Base-by-base conservation (phyloP, 2,113 vertebrate species). In the Benitochromis conjunctus region DNA sequence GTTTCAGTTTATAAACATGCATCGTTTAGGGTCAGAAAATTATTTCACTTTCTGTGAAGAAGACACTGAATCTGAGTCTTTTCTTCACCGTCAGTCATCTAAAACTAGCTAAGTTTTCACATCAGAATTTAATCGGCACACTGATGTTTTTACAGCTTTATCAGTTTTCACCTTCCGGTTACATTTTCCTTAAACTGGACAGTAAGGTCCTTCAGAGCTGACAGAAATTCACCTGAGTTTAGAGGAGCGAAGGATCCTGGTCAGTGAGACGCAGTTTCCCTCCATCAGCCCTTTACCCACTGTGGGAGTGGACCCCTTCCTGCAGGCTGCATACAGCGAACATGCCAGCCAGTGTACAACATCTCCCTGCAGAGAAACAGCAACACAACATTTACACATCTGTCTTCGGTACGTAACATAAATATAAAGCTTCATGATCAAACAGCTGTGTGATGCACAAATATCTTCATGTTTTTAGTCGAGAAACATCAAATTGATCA, bases 261-360 rank as follows among this genome's bases (percentile, higher is more conserved):
- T 99, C 83, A 99, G 96, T 11, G 99, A 99, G 51, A 99, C 99
- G 48, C 98, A 97, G 93, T 99, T 99, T 62, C 98, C 98, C 93
- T 99, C 98, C 97, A 99, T 98, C 86, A 97, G 84, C 1, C 98
- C 98, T 92, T 97, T 97, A 4, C 98, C 98, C 87, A 99, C 97
- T 0, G 98, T 99, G 84, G 98, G 98, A 79, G 97, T 97, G 64
- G 96, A 96, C 48, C 97, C 97, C 92, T 97, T 98, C 81, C 98
- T 97, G 82, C 98, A 99, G 84, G 98, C 98, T 1, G 98, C 97
- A 21, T 99, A 99, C 5, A 99, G 96, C 0, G 98, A 96, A 46
- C 98, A 99, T 48, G 97, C 98, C 92, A 99, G 80, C 98, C 98
- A 99, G 93, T 99, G 98, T 77, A 97, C 95, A 83, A 97, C 95